phyloP scores from a whole-genome alignment of 2,113 vertebrate genomes.

The Theropithecus gelada region DNA sequence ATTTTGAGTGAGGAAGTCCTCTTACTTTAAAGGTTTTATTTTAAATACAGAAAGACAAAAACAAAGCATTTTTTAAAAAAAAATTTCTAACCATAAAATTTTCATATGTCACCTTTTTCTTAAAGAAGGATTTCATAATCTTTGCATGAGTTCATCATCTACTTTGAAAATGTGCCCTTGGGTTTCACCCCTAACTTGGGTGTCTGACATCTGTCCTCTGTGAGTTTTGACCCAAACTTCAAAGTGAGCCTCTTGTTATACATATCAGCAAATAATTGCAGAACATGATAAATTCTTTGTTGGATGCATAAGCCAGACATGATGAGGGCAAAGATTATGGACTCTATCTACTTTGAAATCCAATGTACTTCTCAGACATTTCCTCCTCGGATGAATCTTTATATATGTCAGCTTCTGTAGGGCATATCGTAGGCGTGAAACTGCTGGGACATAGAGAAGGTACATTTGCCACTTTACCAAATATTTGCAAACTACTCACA shows the following conservation, averaged over 20 bases:
- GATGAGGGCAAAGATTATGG: neutral
- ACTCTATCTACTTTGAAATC: neutral
- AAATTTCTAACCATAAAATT: neutral
- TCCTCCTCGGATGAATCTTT: no score
- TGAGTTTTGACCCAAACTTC: neutral
- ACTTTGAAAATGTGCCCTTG: neutral
- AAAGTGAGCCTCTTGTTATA: no score
- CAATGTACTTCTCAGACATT: neutral
- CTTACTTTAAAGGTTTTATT: neutral
- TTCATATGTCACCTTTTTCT: neutral
- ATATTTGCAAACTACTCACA: neutral
- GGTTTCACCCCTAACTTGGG: neutral
- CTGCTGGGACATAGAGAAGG: accelerated
- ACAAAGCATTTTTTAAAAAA: neutral
- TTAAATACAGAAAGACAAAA: neutral
- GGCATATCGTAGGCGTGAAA: neutral
- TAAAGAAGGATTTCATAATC: neutral
- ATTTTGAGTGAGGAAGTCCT: neutral
- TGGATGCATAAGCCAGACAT: neutral
- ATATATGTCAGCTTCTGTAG: neutral
- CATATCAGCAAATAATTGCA: no score
- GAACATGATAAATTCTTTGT: neutral
- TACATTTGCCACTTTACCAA: neutral
- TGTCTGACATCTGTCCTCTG: neutral
- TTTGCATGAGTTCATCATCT: neutral